These are phyloP conservation scores for Erythrolamprus reginae DNA, from an alignment of 2,113 vertebrate genomes.

Conservation along the genomic window DNA sequence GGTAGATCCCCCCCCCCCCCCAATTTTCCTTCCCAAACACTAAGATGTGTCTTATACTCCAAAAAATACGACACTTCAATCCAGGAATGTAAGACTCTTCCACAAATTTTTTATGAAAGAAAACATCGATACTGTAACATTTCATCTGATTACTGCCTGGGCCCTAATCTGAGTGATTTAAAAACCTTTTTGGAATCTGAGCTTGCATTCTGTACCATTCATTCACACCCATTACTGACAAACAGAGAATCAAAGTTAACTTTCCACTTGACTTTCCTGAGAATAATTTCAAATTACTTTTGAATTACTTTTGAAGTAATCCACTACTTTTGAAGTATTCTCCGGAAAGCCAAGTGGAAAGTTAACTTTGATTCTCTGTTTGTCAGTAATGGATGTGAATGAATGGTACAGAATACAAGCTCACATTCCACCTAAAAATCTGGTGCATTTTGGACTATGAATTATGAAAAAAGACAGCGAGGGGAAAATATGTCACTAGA, in stretches of 20 bases:
- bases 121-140: neutral
- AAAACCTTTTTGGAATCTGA: slow-evolving; percentile 38
- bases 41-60: too few relatives aligned
- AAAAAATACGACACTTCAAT: neutral
- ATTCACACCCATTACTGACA: slow-evolving; percentile 57
- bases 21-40: too few relatives aligned
- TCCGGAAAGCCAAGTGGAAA: slow-evolving; percentile 41
- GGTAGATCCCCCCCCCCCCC: too few relatives aligned
- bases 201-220: slow-evolving; percentile 27
- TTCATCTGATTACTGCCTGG: neutral
- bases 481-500: slow-evolving; percentile 54
- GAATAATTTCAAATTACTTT: slow-evolving; percentile 39
- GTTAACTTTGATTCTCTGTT: slow-evolving; percentile 52
- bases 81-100: neutral
- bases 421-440: slow-evolving; percentile 48
- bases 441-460: slow-evolving; percentile 41
- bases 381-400: slow-evolving; percentile 57
- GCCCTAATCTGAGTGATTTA: neutral
- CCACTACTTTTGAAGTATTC: too few relatives aligned
- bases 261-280: slow-evolving; percentile 41
- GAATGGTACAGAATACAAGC: slow-evolving; percentile 27
- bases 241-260: slow-evolving; percentile 52
- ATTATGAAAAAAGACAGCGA: slow-evolving; percentile 41
- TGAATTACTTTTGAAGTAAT: slow-evolving; percentile 52
- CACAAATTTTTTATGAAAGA: neutral